These are phyloP conservation scores for Mellilla xanthometata DNA, from an alignment of 2,888 invertebrate species.

Conservation along the genomic window DNA sequence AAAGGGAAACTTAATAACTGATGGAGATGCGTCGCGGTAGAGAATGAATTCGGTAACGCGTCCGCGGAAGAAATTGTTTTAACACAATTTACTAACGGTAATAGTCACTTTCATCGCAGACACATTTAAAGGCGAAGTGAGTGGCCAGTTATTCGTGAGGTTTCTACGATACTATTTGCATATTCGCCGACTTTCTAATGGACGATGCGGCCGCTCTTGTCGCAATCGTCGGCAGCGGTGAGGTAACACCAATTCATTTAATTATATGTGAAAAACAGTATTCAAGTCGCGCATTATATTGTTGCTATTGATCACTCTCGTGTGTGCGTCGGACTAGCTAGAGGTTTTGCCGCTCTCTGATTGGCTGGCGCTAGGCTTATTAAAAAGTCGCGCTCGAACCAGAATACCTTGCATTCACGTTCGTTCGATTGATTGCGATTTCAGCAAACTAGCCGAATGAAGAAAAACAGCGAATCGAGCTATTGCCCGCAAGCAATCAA, in stretches of 20 bases:
- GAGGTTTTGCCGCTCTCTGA: slow-evolving; percentile 51
- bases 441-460: slow-evolving; percentile 39
- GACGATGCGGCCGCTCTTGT: slow-evolving; percentile 79
- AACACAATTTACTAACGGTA: slow-evolving; percentile 77
- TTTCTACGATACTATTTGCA: slow-evolving; percentile 83
- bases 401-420: slow-evolving; percentile 59
- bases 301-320: slow-evolving; percentile 56
- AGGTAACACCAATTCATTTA: slow-evolving; percentile 80
- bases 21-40: slow-evolving; percentile 28
- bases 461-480: slow-evolving; percentile 15
- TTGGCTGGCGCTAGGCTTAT: slow-evolving; percentile 49
- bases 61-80: slow-evolving; percentile 66
- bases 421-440: slow-evolving; percentile 53
- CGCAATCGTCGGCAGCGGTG: slow-evolving; percentile 73
- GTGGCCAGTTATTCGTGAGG: slow-evolving; percentile 82
- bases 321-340: slow-evolving; percentile 48
- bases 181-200: slow-evolving; percentile 83
- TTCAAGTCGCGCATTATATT: slow-evolving; percentile 63
- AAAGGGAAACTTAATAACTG: slow-evolving; percentile 33
- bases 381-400: slow-evolving; percentile 60
- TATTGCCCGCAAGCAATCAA: slow-evolving; percentile 45
- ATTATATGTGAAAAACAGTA: slow-evolving; percentile 67
- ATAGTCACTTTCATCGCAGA: slow-evolving; percentile 80
- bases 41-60: slow-evolving; percentile 47
- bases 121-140: slow-evolving; percentile 79